Conservation (phyloP, 2,797 vertebrate species). For the Xiphophorus birchmanni region DNA sequence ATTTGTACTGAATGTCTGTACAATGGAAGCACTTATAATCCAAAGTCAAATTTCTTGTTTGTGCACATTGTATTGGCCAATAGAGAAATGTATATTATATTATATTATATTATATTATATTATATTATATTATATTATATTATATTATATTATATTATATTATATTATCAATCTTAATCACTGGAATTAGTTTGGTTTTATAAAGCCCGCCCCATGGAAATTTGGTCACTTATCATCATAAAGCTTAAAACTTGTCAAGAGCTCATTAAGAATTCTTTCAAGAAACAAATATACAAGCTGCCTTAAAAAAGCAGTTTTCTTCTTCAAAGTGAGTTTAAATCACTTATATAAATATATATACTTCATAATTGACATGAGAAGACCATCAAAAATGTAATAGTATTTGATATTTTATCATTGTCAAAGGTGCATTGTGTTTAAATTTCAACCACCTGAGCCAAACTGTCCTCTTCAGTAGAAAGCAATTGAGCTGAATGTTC, state of each 20-base stretch:
- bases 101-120: constrained; percentile 3
- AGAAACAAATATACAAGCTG: neutral
- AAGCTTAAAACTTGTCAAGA: neutral
- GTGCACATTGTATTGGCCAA: neutral
- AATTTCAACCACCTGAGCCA: neutral
- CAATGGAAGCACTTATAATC: neutral
- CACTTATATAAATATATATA: neutral
- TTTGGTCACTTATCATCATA: neutral
- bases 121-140: neutral
- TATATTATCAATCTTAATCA: neutral
- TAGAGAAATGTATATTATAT: neutral
- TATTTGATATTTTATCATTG: neutral
- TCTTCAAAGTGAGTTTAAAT: neutral
- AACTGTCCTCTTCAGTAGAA: neutral
- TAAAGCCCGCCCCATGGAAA: neutral
- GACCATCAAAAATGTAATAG: neutral
- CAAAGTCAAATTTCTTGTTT: neutral
- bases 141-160: constrained; percentile 1
- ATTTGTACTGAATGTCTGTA: neutral
- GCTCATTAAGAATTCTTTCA: neutral
- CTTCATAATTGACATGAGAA: neutral
- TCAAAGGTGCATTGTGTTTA: neutral
- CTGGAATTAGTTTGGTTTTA: neutral
- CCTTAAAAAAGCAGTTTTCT: neutral
- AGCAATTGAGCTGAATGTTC: neutral